Evolutionary conservation across 37 sponge, comb jelly and placozoan species (phyloP).

Genomic region (Mnemiopsis leidyi): DNA sequence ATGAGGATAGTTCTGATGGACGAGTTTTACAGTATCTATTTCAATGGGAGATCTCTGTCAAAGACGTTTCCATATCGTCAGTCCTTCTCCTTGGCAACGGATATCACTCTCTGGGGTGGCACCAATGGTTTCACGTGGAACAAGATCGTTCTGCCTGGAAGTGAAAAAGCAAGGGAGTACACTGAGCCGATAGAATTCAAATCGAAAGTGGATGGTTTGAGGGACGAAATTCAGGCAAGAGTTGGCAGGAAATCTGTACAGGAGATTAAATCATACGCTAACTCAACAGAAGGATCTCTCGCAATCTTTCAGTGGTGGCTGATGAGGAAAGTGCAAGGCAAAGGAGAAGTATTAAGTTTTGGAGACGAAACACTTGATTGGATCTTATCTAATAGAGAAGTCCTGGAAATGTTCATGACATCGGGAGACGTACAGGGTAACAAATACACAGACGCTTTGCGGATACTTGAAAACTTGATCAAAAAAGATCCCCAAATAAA

Average conservation of each 20-base stretch:
- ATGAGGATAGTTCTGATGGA: background rate
- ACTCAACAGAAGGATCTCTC: background rate
- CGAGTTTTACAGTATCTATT: background rate
- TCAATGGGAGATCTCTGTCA: background rate
- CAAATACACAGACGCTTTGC: background rate
- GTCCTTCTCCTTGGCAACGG: background rate
- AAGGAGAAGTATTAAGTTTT: background rate
- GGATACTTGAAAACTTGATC: background rate
- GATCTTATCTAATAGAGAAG: background rate
- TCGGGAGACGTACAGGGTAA: background rate
- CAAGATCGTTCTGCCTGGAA: background rate
- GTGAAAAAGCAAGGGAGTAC: background rate
- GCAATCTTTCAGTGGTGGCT: background rate
- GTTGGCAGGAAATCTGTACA: background rate
- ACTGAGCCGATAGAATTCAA: background rate
- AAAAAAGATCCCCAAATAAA: background rate
- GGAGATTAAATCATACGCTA: background rate
- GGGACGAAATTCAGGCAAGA: background rate
- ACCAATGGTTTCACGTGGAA: background rate
- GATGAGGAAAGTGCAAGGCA: background rate
- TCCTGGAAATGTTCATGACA: background rate
- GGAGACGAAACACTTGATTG: background rate
- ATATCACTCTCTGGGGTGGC: background rate
- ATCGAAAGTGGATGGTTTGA: background rate
- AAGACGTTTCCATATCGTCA: background rate